phyloP scores from a whole-genome alignment of 2,113 vertebrate genomes.

The Microtus richardsoni region DNA sequence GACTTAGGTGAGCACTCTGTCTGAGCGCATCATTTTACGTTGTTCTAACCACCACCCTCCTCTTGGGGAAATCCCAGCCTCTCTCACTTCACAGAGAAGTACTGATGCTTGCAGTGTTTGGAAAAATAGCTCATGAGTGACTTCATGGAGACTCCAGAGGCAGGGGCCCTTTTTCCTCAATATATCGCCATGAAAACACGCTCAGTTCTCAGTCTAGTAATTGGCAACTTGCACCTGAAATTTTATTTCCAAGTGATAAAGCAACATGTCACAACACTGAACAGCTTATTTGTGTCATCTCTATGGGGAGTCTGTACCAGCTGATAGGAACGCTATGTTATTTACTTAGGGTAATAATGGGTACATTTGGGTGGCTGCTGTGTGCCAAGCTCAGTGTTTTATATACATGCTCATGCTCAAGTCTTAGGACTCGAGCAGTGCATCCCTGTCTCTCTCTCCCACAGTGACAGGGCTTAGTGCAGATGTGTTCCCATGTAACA shows the following conservation, averaged over 20 bases:
- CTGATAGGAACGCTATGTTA: background rate
- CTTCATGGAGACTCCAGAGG: background rate
- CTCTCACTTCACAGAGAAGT: background rate
- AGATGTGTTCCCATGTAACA: background rate
- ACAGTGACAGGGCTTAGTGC: background rate
- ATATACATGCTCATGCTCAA: background rate
- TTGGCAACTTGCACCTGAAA: conserved; percentile 8
- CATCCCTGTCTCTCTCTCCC: background rate
- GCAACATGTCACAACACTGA: background rate
- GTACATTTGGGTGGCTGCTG: background rate
- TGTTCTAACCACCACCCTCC: background rate
- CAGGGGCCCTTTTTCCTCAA: background rate
- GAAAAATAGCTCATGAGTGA: background rate
- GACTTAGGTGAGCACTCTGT: background rate
- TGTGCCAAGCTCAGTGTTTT: background rate
- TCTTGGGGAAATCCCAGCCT: background rate
- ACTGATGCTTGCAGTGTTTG: background rate
- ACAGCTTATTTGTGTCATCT: background rate
- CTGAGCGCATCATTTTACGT: background rate
- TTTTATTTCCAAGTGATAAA: background rate
- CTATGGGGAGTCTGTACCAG: background rate
- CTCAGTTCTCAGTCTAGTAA: background rate
- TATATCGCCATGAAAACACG: background rate
- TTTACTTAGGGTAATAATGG: background rate
- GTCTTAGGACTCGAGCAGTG: background rate